Base-by-base conservation (phyloP, 2,888 invertebrate genomes). In the Zelleria hepariella region DNA sequence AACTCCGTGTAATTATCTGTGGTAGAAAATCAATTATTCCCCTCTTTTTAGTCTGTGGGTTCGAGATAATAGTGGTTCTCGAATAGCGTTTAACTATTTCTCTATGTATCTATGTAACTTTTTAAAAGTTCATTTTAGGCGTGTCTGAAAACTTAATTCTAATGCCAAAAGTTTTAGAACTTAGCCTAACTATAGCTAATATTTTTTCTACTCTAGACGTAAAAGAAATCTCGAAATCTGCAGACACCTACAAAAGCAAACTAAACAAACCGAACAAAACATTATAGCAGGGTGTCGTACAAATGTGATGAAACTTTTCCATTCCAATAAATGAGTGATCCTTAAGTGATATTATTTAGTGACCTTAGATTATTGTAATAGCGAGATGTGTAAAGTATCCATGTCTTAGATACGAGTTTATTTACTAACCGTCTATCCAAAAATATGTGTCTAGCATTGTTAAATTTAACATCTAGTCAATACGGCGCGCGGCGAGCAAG, bases 271-370 rank as follows among this genome's bases (percentile, higher is more conserved):
- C 72, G 73, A 71, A 69, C 62, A 66, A 67, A 67, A 66, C 67
- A 66, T 68, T 71, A 69, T 67, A 69, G 64, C 77, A 73, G 72
- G 74, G 73, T 73, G 73, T 70, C 72, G 73, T 63, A 63, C 59
- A 59, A 42, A 70, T 73, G 78, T 77, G 77, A 78, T 77, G 71
- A 70, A 71, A 75, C 74, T 68, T 69, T 73, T 77, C 76, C 82
- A 81, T 80, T 82, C 80, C 82, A 77, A 62, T 64, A 62, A 55
- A 66, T 61, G 68, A 65, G 74, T 77, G 74, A 78, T 76, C 69
- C 71, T 73, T 74, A 75, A 71, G 82, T 81, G 80, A 81, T 82
- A 82, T 76, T 76, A 76, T 63, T 69, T 62, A 58, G 60, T 58
- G 52, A 58, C 49, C 42, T 57, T 49, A 49, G 49, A 47, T 24